Evolutionary conservation across 2,888 invertebrate species (phyloP).

Genomic region (Homarus gammarus): DNA sequence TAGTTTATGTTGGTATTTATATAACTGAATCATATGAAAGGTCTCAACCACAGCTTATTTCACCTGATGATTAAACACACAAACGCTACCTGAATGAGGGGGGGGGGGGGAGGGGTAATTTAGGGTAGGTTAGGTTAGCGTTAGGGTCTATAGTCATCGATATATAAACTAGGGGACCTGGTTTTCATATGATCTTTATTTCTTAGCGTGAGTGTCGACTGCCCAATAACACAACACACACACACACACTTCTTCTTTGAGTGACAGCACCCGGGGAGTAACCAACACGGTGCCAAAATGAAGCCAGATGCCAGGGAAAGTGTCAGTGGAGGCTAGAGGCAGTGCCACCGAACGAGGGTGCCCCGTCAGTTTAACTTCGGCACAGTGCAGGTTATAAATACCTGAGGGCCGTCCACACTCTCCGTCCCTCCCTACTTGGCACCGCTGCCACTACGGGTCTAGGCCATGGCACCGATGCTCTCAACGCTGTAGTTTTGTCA

Average conservation of each 20-base stretch:
- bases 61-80: too few relatives aligned
- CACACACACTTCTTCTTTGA: not conserved
- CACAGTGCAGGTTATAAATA: not conserved
- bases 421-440: not conserved
- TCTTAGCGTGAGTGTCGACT: too few relatives aligned
- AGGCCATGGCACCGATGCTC: slow-evolving; percentile 1
- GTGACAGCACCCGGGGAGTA: not conserved
- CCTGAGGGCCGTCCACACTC: not conserved
- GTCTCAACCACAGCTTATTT: too few relatives aligned
- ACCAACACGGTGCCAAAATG: slow-evolving; percentile 30
- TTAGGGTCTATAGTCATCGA: too few relatives aligned
- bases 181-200: too few relatives aligned
- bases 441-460: not conserved
- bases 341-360: not conserved
- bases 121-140: too few relatives aligned
- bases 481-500: not conserved
- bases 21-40: too few relatives aligned
- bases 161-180: too few relatives aligned
- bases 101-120: too few relatives aligned
- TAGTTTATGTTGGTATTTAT: too few relatives aligned
- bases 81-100: too few relatives aligned
- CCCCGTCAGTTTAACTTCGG: slow-evolving; percentile 32
- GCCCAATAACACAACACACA: too few relatives aligned
- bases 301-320: slow-evolving; percentile 28
- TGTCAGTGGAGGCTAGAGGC: not conserved